Conservation (phyloP, 2,797 vertebrate species). For the Malurus splendens region DNA sequence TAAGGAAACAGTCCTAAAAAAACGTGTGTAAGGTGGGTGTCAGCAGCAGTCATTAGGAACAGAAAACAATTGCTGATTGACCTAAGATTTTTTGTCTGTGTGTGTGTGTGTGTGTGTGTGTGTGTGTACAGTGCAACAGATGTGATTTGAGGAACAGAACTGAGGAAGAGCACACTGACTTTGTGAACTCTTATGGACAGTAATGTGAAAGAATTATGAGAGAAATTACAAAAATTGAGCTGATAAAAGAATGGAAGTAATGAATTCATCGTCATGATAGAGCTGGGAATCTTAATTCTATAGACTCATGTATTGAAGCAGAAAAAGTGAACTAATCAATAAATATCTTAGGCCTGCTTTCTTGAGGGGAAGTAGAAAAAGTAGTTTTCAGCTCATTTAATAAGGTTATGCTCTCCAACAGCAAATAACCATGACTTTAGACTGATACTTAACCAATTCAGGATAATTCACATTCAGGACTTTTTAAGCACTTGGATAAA, state of each 20-base stretch:
- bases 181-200: neutral
- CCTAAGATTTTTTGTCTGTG: neutral
- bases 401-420: neutral
- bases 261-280: neutral
- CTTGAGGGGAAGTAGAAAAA: neutral
- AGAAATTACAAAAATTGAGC: neutral
- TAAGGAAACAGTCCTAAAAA: neutral
- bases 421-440: neutral
- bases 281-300: neutral
- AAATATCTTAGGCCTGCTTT: neutral
- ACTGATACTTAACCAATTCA: neutral
- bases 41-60: neutral
- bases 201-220: neutral
- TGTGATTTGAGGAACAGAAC: neutral
- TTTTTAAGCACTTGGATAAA: neutral
- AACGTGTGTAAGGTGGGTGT: neutral
- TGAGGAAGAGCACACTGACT: neutral
- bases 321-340: neutral
- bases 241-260: neutral
- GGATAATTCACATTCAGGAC: neutral
- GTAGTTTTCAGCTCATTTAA: neutral
- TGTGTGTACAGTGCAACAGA: neutral
- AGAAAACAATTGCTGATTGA: neutral
- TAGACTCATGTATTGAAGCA: neutral
- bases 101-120: neutral